Percentiles rank a stretch among this genome's conserved stretches.
phyloP scores from a whole-genome alignment of 1,140 invertebrate genomes.

The Hydropsyche tenuis region DNA sequence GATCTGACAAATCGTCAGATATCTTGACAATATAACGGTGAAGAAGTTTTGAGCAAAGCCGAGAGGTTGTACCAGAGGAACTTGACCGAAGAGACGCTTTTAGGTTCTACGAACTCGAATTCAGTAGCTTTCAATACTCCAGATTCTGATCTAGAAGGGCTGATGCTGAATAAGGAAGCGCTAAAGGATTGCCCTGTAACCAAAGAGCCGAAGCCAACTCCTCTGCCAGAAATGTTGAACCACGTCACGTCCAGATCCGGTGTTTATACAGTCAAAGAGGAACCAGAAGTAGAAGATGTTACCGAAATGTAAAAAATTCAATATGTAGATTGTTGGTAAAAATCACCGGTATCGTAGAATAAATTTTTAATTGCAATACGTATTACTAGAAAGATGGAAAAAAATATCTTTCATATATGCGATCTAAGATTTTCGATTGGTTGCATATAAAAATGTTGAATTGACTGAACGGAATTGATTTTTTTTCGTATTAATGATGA shows the following conservation, averaged over 20 bases:
- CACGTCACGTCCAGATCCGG: constrained; percentile 47
- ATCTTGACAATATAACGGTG: constrained; percentile 49
- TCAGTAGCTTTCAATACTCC: constrained; percentile 43
- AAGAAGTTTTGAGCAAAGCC: constrained; percentile 57
- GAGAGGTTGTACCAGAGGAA: constrained; percentile 56
- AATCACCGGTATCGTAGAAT: too few relatives aligned
- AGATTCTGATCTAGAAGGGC: constrained; percentile 40
- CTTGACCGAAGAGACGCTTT: constrained; percentile 58
- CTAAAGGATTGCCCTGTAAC: constrained; percentile 28
- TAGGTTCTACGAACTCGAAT: constrained; percentile 50
- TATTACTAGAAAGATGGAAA: too few relatives aligned
- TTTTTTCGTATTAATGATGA: neutral
- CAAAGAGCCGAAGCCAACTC: constrained; percentile 42
- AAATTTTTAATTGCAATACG: too few relatives aligned
- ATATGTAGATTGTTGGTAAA: neutral
- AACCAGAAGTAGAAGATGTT: constrained; percentile 47
- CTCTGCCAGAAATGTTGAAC: constrained; percentile 48
- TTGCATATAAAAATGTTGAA: neutral
- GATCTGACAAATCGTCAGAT: constrained; percentile 52
- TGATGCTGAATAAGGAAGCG: constrained; percentile 38
- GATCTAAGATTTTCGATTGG: too few relatives aligned
- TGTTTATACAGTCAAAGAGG: constrained; percentile 49
- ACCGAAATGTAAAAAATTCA: constrained; percentile 46
- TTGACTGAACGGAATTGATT: constrained; percentile 17
- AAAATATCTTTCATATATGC: too few relatives aligned